Evolutionary conservation across 2,797 vertebrate species (phyloP).

Genomic region (Acanthurus lineatus): DNA sequence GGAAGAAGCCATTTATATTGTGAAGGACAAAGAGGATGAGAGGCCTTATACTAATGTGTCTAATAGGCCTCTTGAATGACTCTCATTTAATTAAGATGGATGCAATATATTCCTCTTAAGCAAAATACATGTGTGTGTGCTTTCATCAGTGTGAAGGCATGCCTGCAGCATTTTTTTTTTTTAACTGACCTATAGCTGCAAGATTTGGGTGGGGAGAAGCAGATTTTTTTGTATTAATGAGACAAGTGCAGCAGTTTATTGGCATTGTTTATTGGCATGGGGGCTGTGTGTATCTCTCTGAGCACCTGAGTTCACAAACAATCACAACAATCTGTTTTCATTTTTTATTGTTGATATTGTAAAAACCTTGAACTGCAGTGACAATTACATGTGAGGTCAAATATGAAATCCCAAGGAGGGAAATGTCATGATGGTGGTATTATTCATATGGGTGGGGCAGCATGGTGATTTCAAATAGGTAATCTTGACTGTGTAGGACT

Average conservation of each 20-base stretch:
- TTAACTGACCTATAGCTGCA: slow-evolving; percentile 24
- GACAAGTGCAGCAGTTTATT: not conserved
- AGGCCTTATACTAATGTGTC: slow-evolving; percentile 53
- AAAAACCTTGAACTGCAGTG: not conserved
- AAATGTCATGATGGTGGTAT: not conserved
- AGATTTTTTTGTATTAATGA: slow-evolving; percentile 38
- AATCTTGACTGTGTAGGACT: slow-evolving; percentile 24
- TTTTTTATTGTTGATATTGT: not conserved
- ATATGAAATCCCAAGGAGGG: not conserved
- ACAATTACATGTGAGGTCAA: not conserved
- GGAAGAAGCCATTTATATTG: slow-evolving; percentile 32
- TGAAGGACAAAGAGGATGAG: slow-evolving; percentile 46
- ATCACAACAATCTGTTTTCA: no score
- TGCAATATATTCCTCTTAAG: slow-evolving; percentile 39
- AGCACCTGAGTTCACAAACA: not conserved
- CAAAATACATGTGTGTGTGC: slow-evolving; percentile 21
- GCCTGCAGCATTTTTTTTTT: slow-evolving; percentile 21
- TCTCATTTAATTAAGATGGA: slow-evolving; percentile 68
- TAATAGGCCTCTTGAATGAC: slow-evolving; percentile 54
- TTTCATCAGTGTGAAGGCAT: slow-evolving; percentile 11
- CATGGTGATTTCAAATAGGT: slow-evolving; percentile 1
- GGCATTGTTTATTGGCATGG: not conserved
- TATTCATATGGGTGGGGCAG: slow-evolving; percentile 7
- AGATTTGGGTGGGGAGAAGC: slow-evolving; percentile 27
- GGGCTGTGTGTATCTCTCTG: not conserved